Evolutionary conservation across 2,888 invertebrate genomes (phyloP).

Genomic region (Pyralis farinalis): DNA sequence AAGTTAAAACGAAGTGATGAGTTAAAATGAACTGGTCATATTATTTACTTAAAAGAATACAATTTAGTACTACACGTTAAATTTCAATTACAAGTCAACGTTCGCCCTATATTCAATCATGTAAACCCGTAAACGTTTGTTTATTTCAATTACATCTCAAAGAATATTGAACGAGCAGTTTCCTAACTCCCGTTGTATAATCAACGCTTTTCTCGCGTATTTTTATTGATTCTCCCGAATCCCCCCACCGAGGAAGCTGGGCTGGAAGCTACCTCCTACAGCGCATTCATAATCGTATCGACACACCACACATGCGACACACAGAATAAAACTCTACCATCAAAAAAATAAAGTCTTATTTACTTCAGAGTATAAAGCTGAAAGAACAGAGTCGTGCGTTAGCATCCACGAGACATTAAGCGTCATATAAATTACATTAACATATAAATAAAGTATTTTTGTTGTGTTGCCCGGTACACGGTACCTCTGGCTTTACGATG

Average conservation of each 20-base stretch:
- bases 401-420: constrained; percentile 79
- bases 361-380: constrained; percentile 29
- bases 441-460: constrained; percentile 81
- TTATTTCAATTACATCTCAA: constrained; percentile 48
- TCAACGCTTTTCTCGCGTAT: constrained; percentile 79
- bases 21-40: too few species aligned
- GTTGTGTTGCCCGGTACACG: constrained; percentile 45
- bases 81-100: too few species aligned
- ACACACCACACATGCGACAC: constrained; percentile 51
- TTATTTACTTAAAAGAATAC: too few species aligned
- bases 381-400: constrained; percentile 77
- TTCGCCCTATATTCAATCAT: constrained; percentile 33
- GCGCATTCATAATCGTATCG: constrained; percentile 80
- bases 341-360: constrained; percentile 42
- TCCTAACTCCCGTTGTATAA: constrained; percentile 74
- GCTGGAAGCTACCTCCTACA: constrained; percentile 76
- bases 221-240: constrained; percentile 76
- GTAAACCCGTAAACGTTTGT: constrained; percentile 39
- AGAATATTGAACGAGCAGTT: constrained; percentile 63
- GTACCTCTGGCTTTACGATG: constrained; percentile 70
- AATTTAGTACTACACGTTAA: too few species aligned
- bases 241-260: constrained; percentile 62
- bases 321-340: constrained; percentile 53
- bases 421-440: constrained; percentile 81
- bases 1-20: too few species aligned